Evolutionary conservation across 2,888 invertebrate species (phyloP).

Genomic region (Masnerella sp.): DNA sequence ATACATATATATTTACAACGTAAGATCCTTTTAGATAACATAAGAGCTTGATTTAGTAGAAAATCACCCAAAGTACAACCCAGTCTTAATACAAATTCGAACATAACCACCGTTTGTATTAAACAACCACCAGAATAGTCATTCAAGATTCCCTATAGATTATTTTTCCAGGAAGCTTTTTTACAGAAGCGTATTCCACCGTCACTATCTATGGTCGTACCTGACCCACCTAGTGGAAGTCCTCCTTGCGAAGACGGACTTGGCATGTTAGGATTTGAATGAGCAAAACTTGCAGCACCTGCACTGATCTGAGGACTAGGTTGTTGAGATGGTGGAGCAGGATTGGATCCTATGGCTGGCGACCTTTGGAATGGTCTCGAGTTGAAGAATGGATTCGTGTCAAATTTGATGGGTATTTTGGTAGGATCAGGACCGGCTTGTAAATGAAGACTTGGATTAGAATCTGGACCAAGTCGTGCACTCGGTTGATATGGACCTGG

Average conservation of each 20-base stretch:
- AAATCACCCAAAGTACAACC: too few species aligned
- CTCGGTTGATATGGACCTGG: slow-evolving; percentile 11
- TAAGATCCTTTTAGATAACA: too few species aligned
- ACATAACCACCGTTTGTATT: too few species aligned
- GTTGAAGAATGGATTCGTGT: slow-evolving; percentile 50
- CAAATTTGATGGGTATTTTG: slow-evolving; percentile 32
- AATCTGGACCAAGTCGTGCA: slow-evolving; percentile 4
- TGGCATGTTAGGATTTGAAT: too few species aligned
- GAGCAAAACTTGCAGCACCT: slow-evolving; percentile 27
- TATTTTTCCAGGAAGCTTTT: slow-evolving; percentile 26
- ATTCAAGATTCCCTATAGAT: too few species aligned
- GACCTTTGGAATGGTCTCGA: slow-evolving; percentile 34
- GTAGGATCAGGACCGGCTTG: slow-evolving; percentile 46
- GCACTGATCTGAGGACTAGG: slow-evolving; percentile 13
- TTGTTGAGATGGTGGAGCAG: slow-evolving; percentile 18
- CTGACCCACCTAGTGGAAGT: slow-evolving; percentile 41
- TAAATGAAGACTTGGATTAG: slow-evolving; percentile 31
- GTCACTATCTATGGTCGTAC: slow-evolving; percentile 38
- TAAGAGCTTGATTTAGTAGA: too few species aligned
- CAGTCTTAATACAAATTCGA: too few species aligned
- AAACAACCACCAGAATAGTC: too few species aligned
- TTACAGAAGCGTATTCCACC: slow-evolving; percentile 33
- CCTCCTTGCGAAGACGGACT: slow-evolving; percentile 33
- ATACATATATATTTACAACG: too few species aligned
- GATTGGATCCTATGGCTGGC: slow-evolving; percentile 15